Conservation (phyloP, 2,113 vertebrate species). For the Nyctereutes procyonoides region DNA sequence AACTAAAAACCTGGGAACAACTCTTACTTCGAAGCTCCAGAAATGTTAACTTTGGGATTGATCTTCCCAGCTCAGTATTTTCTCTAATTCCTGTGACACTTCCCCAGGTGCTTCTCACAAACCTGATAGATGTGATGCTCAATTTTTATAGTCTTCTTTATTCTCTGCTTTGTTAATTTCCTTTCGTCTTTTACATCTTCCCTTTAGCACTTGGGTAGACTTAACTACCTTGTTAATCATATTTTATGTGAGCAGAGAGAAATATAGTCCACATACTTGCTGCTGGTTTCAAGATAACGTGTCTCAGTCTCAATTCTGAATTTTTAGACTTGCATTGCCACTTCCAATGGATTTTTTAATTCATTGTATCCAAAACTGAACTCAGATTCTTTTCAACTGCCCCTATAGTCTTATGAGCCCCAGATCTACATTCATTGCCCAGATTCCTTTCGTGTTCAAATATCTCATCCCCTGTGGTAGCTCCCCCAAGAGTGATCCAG, state of each 20-base stretch:
- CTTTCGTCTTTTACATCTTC: neutral
- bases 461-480: neutral
- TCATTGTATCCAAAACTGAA: neutral
- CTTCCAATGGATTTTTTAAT: neutral
- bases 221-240: neutral
- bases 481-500: neutral
- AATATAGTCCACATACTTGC: neutral
- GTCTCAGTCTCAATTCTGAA: neutral
- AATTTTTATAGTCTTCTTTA: neutral
- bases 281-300: neutral
- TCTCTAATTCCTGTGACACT: neutral
- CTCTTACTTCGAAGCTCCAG: neutral
- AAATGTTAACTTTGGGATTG: neutral
- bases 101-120: neutral
- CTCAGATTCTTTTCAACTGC: neutral
- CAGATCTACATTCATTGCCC: neutral
- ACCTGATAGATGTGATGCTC: neutral
- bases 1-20: too few relatives aligned
- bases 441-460: neutral
- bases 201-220: neutral
- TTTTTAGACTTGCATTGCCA: neutral
- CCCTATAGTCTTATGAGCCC: neutral
- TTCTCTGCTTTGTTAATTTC: neutral
- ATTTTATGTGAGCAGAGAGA: neutral
- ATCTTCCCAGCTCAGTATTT: neutral